These are phyloP conservation scores for Probosciger aterrimus DNA, from an alignment of 2,113 vertebrate genomes.

Conservation along the genomic window DNA sequence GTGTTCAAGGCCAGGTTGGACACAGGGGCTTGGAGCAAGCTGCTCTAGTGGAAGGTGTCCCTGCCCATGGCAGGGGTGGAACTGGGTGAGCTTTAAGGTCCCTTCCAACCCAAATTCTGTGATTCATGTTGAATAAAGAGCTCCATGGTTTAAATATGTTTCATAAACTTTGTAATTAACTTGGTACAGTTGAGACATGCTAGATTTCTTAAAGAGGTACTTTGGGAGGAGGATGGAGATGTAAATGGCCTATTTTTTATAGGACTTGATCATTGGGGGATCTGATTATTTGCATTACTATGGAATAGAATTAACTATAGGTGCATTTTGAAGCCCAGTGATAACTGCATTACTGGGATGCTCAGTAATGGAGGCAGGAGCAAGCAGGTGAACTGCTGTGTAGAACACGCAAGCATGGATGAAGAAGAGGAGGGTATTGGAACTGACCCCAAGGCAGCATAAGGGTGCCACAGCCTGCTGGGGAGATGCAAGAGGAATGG, in stretches of 20 bases:
- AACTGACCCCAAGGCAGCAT: not conserved
- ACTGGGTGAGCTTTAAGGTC: not conserved
- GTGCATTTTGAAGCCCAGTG: not conserved
- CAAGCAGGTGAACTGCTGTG: not conserved
- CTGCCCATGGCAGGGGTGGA: not conserved
- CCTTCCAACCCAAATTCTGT: not conserved
- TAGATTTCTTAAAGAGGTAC: not conserved
- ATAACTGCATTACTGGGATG: not conserved
- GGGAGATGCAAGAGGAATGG: accelerated
- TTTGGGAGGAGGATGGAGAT: not conserved
- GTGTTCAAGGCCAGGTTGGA: not conserved
- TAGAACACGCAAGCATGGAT: not conserved
- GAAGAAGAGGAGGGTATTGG: not conserved
- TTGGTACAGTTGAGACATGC: not conserved
- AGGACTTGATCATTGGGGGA: not conserved
- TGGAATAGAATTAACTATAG: not conserved
- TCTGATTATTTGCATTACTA: not conserved
- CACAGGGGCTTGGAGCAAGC: not conserved
- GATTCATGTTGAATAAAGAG: not conserved
- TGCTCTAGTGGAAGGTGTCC: not conserved
- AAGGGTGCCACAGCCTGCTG: not conserved
- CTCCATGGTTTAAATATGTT: not conserved
- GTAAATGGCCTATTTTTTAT: not conserved
- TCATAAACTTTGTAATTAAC: not conserved
- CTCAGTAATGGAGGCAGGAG: not conserved